phyloP scores from a whole-genome alignment of 2,888 invertebrate genomes.

The Drosophila kuntzei region DNA sequence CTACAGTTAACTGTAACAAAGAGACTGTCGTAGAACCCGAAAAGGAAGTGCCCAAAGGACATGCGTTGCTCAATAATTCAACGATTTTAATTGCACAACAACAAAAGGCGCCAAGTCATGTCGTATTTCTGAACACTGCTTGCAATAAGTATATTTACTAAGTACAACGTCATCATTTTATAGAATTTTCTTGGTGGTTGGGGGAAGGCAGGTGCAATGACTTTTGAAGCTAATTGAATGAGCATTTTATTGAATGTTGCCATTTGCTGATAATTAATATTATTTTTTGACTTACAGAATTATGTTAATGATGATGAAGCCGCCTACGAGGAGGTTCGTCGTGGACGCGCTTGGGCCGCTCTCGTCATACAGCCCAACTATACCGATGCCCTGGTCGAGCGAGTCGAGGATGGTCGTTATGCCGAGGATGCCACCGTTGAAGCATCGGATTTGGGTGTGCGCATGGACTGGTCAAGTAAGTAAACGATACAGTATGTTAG shows the following conservation, averaged over 20 bases:
- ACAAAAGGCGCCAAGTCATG: slow-evolving; percentile 29
- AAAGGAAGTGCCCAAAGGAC: slow-evolving; percentile 52
- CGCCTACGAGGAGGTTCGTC: slow-evolving; percentile 89
- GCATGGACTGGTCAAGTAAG: slow-evolving; percentile 94
- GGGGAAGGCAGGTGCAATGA: slow-evolving; percentile 47
- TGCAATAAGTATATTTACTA: slow-evolving; percentile 11
- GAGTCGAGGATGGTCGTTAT: slow-evolving; percentile 88
- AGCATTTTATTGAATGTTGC: slow-evolving; percentile 59
- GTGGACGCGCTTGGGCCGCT: slow-evolving; percentile 92
- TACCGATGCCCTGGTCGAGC: slow-evolving; percentile 88
- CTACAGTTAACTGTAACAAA: slow-evolving; percentile 28
- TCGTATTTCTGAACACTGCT: slow-evolving; percentile 1
- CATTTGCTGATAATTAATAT: slow-evolving; percentile 12
- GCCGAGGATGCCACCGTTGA: slow-evolving; percentile 87
- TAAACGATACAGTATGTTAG: slow-evolving; percentile 32
- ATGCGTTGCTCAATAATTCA: slow-evolving; percentile 72
- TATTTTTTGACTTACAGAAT: slow-evolving; percentile 83
- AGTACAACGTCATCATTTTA: slow-evolving; percentile 23
- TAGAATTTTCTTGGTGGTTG: not conserved
- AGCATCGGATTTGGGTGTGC: slow-evolving; percentile 89
- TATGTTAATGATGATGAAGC: slow-evolving; percentile 87
- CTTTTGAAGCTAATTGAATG: slow-evolving; percentile 61
- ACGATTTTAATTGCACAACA: slow-evolving; percentile 66
- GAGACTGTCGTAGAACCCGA: slow-evolving; percentile 20
- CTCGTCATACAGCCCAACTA: slow-evolving; percentile 92